Base-by-base conservation (phyloP, 2,888 invertebrate genomes). In the Dicyrtomina minuta region DNA sequence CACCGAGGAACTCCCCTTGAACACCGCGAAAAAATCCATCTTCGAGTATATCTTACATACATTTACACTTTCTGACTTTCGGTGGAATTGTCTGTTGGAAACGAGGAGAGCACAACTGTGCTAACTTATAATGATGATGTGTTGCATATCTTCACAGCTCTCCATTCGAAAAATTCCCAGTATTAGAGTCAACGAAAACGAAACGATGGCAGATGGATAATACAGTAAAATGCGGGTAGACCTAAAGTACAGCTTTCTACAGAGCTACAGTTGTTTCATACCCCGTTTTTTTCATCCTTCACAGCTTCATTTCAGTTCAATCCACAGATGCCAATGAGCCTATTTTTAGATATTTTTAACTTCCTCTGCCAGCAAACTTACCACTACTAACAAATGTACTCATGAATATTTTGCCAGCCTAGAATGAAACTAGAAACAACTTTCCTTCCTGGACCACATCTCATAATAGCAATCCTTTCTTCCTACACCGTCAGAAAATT, bases 371-470 rank as follows among this genome's bases (percentile, higher is more conserved):
- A 33, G 12, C 22, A 51, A 20, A 51, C 17, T 17, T n/a, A 22
- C 51, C 20, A 22, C 51, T 20, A 22, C 56, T 56, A 26, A 58
- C 4, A 17, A 58, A 33, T 27, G 26, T 62, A 20, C 49, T 33
- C 44, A 44, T 5, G 41, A 33, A 41, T 17, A 64, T 64, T 64
- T 64, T 64, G 64, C 64, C 64, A 51, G 51, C 20, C 64, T 33
- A 64, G 64, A 44, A 43, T 4, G 26, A 22, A 43, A 22, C 60
- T 24, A 44, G 60, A 64, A 64, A 51, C 51, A 51, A 64, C 33
- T 60, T 60, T 60, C 51, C 64, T 64, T 64, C 64, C 64, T 64
- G 64, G 39, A 64, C 64, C 39, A 61, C 46, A 51, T 46, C 51
- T 55, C 55, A 15, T 33, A 33, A 33, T 33, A 33, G 3, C 33